phyloP scores from a whole-genome alignment of 2,797 vertebrate species.

The Fratercula arctica region DNA sequence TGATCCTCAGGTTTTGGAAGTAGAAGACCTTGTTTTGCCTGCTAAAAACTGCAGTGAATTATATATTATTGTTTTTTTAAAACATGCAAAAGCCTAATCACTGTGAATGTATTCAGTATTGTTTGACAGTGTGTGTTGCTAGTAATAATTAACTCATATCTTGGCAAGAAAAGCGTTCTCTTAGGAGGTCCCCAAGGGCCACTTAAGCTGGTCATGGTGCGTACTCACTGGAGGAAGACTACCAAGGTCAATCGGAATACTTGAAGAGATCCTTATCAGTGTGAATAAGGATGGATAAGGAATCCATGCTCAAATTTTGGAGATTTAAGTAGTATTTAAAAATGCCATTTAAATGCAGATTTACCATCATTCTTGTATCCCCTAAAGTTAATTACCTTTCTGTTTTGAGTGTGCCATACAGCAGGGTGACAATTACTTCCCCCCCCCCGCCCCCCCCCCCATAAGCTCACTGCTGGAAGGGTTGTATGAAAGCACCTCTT shows the following conservation, averaged over 20 bases:
- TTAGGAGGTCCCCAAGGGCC: neutral
- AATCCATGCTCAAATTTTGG: neutral
- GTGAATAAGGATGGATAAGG: neutral
- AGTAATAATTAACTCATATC: slow-evolving; percentile 11
- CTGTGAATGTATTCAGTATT: neutral
- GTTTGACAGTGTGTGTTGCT: neutral
- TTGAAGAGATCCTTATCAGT: neutral
- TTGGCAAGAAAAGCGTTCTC: neutral
- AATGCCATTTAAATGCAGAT: neutral
- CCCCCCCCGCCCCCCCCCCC: too few relatives aligned
- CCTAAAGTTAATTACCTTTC: neutral
- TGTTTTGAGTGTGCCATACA: neutral
- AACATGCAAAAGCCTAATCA: neutral
- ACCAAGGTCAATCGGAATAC: neutral
- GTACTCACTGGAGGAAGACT: neutral
- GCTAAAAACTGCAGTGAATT: neutral
- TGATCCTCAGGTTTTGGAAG: neutral
- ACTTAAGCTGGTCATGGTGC: neutral
- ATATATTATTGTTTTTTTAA: neutral
- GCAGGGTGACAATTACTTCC: neutral
- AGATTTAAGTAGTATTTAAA: slow-evolving; percentile 8
- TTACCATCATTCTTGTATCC: neutral
- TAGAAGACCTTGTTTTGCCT: neutral
- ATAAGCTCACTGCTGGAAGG: neutral
- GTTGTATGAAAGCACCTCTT: neutral